Conservation (phyloP, 2,797 vertebrate genomes). For the Holocentrus rufus region DNA sequence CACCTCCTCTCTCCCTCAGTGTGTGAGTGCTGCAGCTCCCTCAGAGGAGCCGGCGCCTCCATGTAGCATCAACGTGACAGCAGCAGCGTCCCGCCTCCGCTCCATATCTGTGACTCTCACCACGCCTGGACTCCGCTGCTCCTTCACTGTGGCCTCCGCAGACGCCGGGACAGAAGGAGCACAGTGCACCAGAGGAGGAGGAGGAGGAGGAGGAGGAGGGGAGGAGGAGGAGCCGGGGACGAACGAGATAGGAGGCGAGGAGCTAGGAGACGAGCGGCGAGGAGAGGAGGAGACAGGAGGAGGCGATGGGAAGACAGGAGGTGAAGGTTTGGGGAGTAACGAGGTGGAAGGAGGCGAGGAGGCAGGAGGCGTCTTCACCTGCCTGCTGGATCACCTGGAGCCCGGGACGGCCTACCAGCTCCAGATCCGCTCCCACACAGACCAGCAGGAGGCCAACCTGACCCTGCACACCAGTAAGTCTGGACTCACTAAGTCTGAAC, state of each 20-base stretch:
- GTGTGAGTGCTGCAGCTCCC: slow-evolving; percentile 24
- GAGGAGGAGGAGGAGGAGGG: not conserved
- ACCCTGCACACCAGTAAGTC: slow-evolving; percentile 78
- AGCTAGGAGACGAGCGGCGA: not conserved
- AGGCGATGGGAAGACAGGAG: slow-evolving; percentile 22
- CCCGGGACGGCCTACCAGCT: slow-evolving; percentile 74
- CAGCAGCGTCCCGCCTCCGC: slow-evolving; percentile 41
- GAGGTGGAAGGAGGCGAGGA: not conserved
- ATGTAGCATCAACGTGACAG: slow-evolving; percentile 66
- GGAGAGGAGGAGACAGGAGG: not conserved
- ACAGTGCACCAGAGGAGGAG: slow-evolving; percentile 26
- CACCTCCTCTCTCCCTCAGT: slow-evolving; percentile 47
- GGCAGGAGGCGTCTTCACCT: slow-evolving; percentile 44
- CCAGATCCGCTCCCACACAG: slow-evolving; percentile 59
- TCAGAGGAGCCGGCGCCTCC: slow-evolving; percentile 8
- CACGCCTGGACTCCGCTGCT: slow-evolving; percentile 62
- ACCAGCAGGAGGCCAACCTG: slow-evolving; percentile 49
- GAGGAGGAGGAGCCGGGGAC: slow-evolving; percentile 14
- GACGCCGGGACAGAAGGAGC: slow-evolving; percentile 26
- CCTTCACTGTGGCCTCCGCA: slow-evolving; percentile 56
- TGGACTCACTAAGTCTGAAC: no score
- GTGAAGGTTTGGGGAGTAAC: slow-evolving; percentile 37
- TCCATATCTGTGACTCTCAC: slow-evolving; percentile 57
- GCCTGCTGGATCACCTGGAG: slow-evolving; percentile 68
- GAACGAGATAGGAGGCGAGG: slow-evolving; percentile 8